These are phyloP conservation scores for Carcharodon carcharias DNA, from an alignment of 2,797 vertebrate species.

Conservation along the genomic window DNA sequence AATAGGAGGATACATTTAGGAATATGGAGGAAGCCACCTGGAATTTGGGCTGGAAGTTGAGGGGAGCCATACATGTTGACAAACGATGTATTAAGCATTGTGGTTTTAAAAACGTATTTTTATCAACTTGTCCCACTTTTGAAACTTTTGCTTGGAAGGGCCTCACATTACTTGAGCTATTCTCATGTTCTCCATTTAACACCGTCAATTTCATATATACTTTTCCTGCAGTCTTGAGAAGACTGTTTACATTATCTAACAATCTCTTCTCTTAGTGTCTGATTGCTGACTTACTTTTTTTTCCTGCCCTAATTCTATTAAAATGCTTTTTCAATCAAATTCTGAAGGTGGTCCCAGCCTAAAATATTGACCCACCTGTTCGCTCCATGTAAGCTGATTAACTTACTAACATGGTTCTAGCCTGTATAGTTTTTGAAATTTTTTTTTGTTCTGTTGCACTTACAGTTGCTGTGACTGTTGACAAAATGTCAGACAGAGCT, in stretches of 20 bases:
- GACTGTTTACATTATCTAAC: not conserved
- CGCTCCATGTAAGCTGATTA: not conserved
- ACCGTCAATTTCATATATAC: not conserved
- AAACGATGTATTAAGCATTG: not conserved
- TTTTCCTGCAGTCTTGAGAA: not conserved
- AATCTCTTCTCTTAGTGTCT: not conserved
- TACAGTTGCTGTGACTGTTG: not conserved
- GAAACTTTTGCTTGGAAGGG: not conserved
- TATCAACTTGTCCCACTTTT: not conserved
- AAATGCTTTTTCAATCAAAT: not conserved
- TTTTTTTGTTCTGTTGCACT: not conserved
- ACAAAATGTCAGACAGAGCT: not conserved
- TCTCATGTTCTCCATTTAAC: not conserved
- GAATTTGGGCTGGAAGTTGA: not conserved
- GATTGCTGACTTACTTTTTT: not conserved
- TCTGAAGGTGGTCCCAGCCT: not conserved
- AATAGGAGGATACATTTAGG: not conserved
- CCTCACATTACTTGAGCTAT: not conserved
- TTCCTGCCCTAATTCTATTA: not conserved
- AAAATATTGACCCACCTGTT: not conserved
- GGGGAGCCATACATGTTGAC: not conserved
- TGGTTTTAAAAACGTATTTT: not conserved
- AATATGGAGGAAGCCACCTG: not conserved
- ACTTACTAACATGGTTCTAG: not conserved
- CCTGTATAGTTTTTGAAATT: not conserved